Base-by-base conservation (phyloP, 2,888 invertebrate genomes). In the Biston betularia region DNA sequence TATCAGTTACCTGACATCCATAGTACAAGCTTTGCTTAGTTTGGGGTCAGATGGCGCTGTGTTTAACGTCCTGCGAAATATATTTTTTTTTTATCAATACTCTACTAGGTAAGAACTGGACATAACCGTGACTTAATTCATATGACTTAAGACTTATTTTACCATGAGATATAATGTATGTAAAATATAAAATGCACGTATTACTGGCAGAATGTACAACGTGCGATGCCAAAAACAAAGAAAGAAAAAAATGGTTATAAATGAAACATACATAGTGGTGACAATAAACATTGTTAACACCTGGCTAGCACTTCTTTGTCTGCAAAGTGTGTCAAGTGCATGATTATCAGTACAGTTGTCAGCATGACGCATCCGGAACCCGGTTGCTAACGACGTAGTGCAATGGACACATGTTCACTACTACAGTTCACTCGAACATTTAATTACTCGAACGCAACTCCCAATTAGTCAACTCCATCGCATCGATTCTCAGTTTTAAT, bases 271-370 rank as follows among this genome's bases (percentile, higher is more conserved):
- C 24, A 1, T 11, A 40, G 8, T 42, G 33, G 12, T 4, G 8
- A 8, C 33, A 40, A 3, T 38, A 15, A 15, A 35, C 34, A 10
- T 42, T 54, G 33, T 33, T 42, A 24, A 38, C 12, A 42, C 24
- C 46, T 46, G 12, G 40, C 48, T 58, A 42, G 49, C 24, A 49
- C 68, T 69, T 72, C 72, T 75, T 77, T 74, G 74, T 75, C 54
- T 72, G 60, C 44, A 46, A 72, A 52, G 68, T 72, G 57, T 73
- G 73, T 69, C 73, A 73, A 73, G 73, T 71, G 73, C 71, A 65
- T 62, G 53, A 64, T 57, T 58, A 49, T 49, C 55, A 59, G 55
- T 45, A 67, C 58, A 63, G 62, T 62, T 54, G 63, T 50, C 52
- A 63, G 42, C 48, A 65, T 68, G 65, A 68, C 62, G 60, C 67